Percentiles rank a stretch among this genome's conserved stretches.
Evolutionary conservation across 2,113 vertebrate species (phyloP).

Genomic region (Urocitellus parryii): DNA sequence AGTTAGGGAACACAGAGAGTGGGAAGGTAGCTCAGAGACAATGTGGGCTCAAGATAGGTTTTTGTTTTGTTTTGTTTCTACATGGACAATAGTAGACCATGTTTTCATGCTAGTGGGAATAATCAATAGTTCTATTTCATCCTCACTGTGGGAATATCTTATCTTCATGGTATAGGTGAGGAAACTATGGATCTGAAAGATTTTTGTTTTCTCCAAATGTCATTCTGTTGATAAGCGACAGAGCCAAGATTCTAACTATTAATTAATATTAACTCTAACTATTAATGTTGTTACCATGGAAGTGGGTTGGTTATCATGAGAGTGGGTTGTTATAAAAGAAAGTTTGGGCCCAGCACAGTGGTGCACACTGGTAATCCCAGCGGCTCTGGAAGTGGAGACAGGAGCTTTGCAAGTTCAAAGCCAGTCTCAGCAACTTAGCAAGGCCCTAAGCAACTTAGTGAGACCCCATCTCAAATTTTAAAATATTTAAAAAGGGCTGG

Average conservation of each 20-base stretch:
- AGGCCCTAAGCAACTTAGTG: too few species aligned
- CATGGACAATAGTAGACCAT: not conserved
- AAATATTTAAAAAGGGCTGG: too few species aligned
- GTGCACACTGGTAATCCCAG: too few species aligned
- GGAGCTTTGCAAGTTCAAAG: too few species aligned
- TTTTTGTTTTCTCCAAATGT: not conserved
- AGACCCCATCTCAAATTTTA: too few species aligned
- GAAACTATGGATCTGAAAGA: not conserved
- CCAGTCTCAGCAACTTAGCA: too few species aligned
- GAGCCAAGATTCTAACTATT: not conserved
- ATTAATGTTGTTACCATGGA: not conserved
- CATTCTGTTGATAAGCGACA: not conserved
- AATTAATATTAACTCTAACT: not conserved
- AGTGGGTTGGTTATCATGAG: too few species aligned
- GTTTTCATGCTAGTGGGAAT: not conserved
- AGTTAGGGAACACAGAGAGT: not conserved
- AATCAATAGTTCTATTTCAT: not conserved
- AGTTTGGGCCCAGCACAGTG: too few species aligned
- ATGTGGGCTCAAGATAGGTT: not conserved
- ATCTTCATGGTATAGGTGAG: not conserved
- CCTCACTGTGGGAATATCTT: not conserved
- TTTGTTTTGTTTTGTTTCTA: not conserved
- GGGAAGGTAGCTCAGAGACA: not conserved
- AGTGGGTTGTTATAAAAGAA: too few species aligned
- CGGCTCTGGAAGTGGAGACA: too few species aligned